Evolutionary conservation across 2,888 invertebrate genomes (phyloP).

Genomic region (Dryadula phaetusa): DNA sequence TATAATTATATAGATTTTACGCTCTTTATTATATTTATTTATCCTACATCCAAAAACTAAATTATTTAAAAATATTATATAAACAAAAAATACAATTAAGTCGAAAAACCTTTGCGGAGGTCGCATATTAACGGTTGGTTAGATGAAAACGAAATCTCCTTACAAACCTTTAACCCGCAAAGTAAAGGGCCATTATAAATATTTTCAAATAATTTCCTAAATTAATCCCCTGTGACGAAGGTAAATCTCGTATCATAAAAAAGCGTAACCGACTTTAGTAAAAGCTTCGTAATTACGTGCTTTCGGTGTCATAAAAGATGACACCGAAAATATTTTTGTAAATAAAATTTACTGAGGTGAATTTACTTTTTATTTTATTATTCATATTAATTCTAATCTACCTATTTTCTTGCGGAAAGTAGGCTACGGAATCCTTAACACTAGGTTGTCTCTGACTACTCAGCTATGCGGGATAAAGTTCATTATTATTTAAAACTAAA

Average conservation of each 20-base stretch:
- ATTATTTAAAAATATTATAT: not conserved
- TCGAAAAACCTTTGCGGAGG: not conserved
- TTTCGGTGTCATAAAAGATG: conserved; percentile 34
- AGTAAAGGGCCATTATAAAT: conserved; percentile 41
- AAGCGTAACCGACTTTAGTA: conserved; percentile 34
- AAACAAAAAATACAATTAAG: conserved; percentile 3
- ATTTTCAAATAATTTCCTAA: conserved; percentile 43
- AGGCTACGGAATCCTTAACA: too few relatives aligned
- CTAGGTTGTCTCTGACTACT: too few relatives aligned
- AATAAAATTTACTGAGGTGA: not conserved
- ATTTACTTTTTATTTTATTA: too few relatives aligned
- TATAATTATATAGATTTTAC: too few relatives aligned
- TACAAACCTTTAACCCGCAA: conserved; percentile 31
- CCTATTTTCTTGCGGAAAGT: too few relatives aligned
- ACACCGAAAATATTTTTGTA: conserved; percentile 28
- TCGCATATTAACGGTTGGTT: conserved; percentile 23
- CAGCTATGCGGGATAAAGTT: too few relatives aligned
- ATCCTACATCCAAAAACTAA: not conserved
- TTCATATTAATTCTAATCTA: too few relatives aligned
- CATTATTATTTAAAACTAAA: too few relatives aligned
- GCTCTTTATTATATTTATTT: not conserved
- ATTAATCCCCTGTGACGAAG: conserved; percentile 45
- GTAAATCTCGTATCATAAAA: conserved; percentile 43
- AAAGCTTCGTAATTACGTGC: conserved; percentile 37
- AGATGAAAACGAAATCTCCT: conserved; percentile 29